Base-by-base conservation (phyloP, 2,888 invertebrate genomes). In the Drosophila quinaria region DNA sequence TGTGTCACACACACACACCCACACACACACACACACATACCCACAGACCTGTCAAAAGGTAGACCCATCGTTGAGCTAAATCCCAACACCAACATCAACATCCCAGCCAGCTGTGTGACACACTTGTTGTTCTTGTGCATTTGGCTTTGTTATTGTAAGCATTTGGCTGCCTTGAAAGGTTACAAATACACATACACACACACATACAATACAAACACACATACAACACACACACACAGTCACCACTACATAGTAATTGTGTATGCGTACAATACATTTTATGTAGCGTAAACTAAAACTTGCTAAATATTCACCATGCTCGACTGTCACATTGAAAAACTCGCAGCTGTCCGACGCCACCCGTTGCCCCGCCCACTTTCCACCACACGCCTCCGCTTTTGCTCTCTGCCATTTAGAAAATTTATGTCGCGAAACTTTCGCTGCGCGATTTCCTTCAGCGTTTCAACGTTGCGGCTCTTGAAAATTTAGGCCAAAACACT, bases 401-500 rank as follows among this genome's bases (percentile, higher is more conserved):
- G 35, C 19, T 46, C 6, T 8, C 4, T 29, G 29, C 31, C 49
- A 49, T 65, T 69, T 74, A 52, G 51, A 70, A 87, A 73, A 81
- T 87, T 68, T 67, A 78, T 81, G 80, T 82, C 76, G 88, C 76
- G 67, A 69, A 88, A 81, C 58, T 85, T 79, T 78, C 59, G 46
- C 65, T 41, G 19, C 25, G 70, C 62, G 64, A 64, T 72, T 77
- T 77, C 39, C 67, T 61, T 61, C 60, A 66, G 49, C 75, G 37
- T 50, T 67, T 33, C 64, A 41, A 47, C 44, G 72, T 47, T 49
- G 65, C 59, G 56, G 64, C 68, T 72, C 80, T 82, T 86, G 58
- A 74, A 81, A 90, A 88, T 88, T 87, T 87, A 83, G 88, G 90
- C 83, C 88, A 87, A 85, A 89, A 89, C 90, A 87, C 88, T 88